phyloP scores from a whole-genome alignment of 2,888 invertebrate species.

The Loripinus fragilis region DNA sequence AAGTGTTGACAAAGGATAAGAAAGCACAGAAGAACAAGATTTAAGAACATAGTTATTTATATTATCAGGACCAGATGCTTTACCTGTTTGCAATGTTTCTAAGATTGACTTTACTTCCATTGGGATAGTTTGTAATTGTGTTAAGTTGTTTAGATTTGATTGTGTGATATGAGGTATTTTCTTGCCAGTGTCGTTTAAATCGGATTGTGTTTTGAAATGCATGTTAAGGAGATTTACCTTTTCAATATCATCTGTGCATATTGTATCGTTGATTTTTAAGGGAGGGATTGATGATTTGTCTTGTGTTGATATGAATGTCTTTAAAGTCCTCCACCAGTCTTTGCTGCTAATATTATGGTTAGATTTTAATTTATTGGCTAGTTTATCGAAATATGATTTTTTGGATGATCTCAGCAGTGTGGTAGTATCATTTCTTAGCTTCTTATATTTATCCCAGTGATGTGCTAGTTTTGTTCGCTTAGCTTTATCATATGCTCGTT shows the following conservation, averaged over 20 bases:
- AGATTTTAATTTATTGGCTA: conserved; percentile 13
- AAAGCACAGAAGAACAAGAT: conserved; percentile 12
- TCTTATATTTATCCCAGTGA: background rate
- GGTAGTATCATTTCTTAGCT: background rate
- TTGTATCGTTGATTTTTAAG: too few species aligned
- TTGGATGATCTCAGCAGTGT: background rate
- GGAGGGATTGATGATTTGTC: too few species aligned
- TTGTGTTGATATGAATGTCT: background rate
- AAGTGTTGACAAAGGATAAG: conserved; percentile 27
- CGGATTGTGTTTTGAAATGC: too few species aligned
- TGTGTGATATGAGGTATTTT: too few species aligned
- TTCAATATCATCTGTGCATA: too few species aligned
- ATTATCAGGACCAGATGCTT: background rate
- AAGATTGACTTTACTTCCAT: background rate
- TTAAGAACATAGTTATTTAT: conserved; percentile 15
- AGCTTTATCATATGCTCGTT: conserved; percentile 20
- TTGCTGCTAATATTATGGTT: background rate
- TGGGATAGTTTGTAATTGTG: too few species aligned
- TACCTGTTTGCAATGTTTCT: conserved; percentile 10
- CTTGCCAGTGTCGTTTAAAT: too few species aligned
- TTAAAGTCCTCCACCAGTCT: background rate
- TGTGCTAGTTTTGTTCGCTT: background rate
- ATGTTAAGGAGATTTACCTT: too few species aligned
- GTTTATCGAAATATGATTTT: background rate
- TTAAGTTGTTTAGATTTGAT: too few species aligned